A percentile compares a stretch with the other conserved stretches of the same genome.
Evolutionary conservation across 1,140 invertebrate genomes (phyloP).

Genomic region (Paraescarpia echinospica): DNA sequence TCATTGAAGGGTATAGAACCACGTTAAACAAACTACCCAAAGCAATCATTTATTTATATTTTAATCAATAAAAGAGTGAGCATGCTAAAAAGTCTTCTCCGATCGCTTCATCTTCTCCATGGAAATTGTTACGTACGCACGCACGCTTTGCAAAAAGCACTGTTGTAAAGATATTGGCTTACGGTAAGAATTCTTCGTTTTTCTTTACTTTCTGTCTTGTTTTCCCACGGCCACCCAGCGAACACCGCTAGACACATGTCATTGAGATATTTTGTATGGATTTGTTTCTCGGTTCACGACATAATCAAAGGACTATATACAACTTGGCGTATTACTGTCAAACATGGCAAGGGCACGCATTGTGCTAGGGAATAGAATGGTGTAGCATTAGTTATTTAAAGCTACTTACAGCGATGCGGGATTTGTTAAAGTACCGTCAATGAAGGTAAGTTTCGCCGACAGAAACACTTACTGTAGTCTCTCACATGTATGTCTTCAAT

Average conservation of each 20-base stretch:
- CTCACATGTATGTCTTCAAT: too few relatives aligned
- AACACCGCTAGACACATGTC: too few relatives aligned
- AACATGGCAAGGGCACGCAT: too few relatives aligned
- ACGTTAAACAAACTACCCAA: not conserved
- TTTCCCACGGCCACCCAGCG: too few relatives aligned
- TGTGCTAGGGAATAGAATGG: too few relatives aligned
- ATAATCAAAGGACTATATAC: not conserved
- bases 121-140: not conserved
- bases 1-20: not conserved
- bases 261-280: not conserved
- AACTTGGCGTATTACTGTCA: not conserved
- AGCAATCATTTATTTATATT: not conserved
- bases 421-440: too few relatives aligned
- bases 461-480: too few relatives aligned
- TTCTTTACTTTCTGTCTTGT: too few relatives aligned
- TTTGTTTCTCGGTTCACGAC: not conserved
- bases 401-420: too few relatives aligned
- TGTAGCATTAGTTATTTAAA: too few relatives aligned
- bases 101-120: not conserved
- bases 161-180: not conserved
- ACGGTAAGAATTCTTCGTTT: too few relatives aligned
- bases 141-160: not conserved
- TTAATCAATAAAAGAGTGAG: not conserved
- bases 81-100: not conserved
- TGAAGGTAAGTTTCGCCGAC: too few relatives aligned